phyloP scores from a whole-genome alignment of 2,797 vertebrate species.

The Fringilla coelebs region DNA sequence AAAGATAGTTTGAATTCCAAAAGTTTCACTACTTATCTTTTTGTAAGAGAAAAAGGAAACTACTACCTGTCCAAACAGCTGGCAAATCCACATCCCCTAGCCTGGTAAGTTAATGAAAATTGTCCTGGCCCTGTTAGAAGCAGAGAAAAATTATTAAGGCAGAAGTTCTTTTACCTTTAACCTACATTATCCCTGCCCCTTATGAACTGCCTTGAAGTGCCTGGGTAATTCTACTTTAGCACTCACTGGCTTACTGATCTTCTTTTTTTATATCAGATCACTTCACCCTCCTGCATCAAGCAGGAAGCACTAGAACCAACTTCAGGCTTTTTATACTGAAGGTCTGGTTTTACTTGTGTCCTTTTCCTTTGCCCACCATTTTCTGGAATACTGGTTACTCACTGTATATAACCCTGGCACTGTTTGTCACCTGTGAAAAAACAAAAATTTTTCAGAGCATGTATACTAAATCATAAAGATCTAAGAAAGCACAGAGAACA shows the following conservation, averaged over 20 bases:
- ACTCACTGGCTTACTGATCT: neutral
- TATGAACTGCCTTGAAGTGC: neutral
- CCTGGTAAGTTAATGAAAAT: neutral
- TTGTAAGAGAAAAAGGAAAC: neutral
- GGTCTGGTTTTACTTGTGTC: neutral
- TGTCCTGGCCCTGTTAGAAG: neutral
- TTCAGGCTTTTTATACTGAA: neutral
- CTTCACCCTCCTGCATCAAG: neutral
- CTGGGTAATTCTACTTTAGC: neutral
- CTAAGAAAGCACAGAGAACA: neutral
- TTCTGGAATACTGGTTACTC: neutral
- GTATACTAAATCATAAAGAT: neutral
- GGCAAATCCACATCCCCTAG: neutral
- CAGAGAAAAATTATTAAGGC: neutral
- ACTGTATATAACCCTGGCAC: neutral
- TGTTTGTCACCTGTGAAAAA: neutral
- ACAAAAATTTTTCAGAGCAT: neutral
- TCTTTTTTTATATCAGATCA: neutral
- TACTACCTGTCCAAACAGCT: neutral
- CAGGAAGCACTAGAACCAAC: neutral
- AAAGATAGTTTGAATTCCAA: neutral
- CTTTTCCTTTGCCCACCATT: neutral
- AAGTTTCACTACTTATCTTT: neutral
- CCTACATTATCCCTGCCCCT: neutral
- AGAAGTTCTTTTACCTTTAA: neutral